These are phyloP conservation scores for Todus mexicanus DNA, from an alignment of 2,797 vertebrate species.

Conservation along the genomic window DNA sequence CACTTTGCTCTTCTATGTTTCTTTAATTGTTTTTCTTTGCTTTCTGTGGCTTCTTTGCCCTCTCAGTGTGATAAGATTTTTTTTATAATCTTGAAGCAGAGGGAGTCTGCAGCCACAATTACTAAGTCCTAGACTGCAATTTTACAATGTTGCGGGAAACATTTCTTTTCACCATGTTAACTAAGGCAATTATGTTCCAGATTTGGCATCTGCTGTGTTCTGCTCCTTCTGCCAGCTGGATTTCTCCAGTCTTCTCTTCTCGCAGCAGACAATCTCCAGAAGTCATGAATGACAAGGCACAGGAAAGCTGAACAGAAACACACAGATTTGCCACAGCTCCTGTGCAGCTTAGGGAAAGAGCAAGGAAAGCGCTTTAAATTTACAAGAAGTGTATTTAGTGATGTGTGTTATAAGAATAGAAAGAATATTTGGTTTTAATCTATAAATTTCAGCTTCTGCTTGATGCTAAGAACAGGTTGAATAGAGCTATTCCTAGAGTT, in stretches of 20 bases:
- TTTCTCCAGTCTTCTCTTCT: background rate
- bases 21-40: background rate
- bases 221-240: background rate
- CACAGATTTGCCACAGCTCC: background rate
- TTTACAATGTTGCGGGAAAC: background rate
- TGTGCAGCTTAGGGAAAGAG: background rate
- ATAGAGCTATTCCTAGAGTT: background rate
- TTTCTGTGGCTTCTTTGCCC: background rate
- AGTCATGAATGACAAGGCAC: background rate
- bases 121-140: background rate
- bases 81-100: background rate
- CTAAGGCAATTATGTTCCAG: background rate
- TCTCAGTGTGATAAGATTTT: background rate
- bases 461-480: background rate
- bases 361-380: background rate
- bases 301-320: background rate
- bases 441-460: background rate
- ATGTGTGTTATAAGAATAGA: background rate
- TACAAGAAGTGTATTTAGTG: background rate
- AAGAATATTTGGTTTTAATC: background rate
- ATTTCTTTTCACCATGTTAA: background rate
- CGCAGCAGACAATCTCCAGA: background rate
- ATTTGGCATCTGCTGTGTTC: background rate
- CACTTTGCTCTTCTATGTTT: background rate
- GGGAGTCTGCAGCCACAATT: background rate